These are phyloP conservation scores for Tipula helvola DNA, from an alignment of 2,888 invertebrate species.

Conservation along the genomic window DNA sequence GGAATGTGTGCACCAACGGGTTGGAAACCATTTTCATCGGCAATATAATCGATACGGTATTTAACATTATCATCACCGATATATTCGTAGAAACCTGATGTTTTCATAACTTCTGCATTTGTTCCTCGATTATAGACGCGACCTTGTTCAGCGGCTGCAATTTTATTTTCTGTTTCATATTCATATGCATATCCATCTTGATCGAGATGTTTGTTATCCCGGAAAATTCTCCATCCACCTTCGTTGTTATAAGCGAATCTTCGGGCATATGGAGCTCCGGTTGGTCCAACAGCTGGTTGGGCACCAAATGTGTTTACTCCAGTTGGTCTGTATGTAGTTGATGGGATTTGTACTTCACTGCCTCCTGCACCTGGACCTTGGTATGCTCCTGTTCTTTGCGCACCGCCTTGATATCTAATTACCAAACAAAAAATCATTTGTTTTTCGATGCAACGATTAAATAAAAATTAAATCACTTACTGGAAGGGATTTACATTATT, in stretches of 20 bases:
- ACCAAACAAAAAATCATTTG: background rate
- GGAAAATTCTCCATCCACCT: conserved; percentile 30
- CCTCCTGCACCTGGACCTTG: background rate
- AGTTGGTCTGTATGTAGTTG: background rate
- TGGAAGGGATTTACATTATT: conserved; percentile 24
- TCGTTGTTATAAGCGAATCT: conserved; percentile 11
- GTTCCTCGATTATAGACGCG: conserved; percentile 37
- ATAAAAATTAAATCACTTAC: background rate
- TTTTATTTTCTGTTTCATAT: conserved; percentile 42
- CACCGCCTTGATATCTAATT: background rate
- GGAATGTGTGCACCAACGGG: conserved; percentile 22
- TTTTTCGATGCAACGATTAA: background rate
- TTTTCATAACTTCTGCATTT: conserved; percentile 33
- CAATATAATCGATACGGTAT: background rate
- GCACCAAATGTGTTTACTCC: background rate
- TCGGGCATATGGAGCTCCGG: background rate
- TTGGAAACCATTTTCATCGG: conserved; percentile 11
- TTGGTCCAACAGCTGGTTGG: background rate
- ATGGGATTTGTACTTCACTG: background rate
- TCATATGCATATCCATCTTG: conserved; percentile 23
- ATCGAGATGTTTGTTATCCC: conserved; percentile 26
- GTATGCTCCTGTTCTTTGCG: background rate
- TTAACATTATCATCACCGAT: background rate
- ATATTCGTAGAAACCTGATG: background rate
- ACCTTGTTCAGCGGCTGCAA: conserved; percentile 37